phyloP scores from a whole-genome alignment of 2,888 invertebrate species.

The Caenorhabditis drosophilae region DNA sequence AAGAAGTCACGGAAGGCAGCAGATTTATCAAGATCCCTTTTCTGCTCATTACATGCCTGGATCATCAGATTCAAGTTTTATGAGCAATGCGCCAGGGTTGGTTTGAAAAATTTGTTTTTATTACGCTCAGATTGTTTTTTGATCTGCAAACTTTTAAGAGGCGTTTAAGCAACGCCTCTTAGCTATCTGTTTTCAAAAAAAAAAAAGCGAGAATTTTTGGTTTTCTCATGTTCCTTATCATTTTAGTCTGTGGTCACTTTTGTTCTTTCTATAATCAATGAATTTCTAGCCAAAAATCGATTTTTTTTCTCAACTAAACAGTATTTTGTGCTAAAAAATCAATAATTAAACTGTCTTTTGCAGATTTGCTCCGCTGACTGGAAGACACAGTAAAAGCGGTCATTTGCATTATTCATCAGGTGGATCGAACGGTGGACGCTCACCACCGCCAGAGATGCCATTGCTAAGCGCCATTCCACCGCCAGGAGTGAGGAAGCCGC shows the following conservation, averaged over 20 bases:
- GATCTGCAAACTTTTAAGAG: too few relatives aligned
- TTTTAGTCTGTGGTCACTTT: too few relatives aligned
- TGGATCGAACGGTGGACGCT: conserved; percentile 52
- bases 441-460: conserved; percentile 56
- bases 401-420: conserved; percentile 54
- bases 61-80: conserved; percentile 31
- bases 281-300: too few relatives aligned
- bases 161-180: too few relatives aligned
- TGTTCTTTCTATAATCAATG: too few relatives aligned
- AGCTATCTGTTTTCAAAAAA: too few relatives aligned
- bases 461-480: conserved; percentile 42
- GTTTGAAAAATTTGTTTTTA: conserved; percentile 1
- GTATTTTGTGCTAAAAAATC: too few relatives aligned
- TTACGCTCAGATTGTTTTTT: not conserved
- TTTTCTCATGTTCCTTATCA: not conserved
- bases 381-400: conserved; percentile 40
- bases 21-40: conserved; percentile 24
- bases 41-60: conserved; percentile 29
- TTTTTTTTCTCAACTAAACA: too few relatives aligned
- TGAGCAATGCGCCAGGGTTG: conserved; percentile 11
- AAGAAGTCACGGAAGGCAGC: conserved; percentile 48
- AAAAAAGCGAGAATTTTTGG: too few relatives aligned
- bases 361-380: conserved; percentile 25
- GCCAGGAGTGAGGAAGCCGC: conserved; percentile 41
- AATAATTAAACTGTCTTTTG: too few relatives aligned